Conservation (phyloP, 2,888 invertebrate species). For the Chrysolina oricalcia region DNA sequence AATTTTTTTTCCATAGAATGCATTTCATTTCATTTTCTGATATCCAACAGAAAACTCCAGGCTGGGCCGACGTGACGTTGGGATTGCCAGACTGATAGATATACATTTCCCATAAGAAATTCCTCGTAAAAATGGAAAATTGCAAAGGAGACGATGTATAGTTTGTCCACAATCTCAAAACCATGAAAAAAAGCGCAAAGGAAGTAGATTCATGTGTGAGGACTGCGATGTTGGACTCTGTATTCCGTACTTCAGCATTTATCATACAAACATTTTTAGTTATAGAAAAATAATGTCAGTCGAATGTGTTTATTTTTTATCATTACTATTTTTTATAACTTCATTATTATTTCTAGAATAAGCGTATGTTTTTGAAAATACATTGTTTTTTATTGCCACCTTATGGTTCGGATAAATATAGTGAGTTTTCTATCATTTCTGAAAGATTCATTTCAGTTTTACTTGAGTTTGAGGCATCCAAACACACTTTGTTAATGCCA, state of each 20-base stretch:
- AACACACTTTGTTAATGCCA: too few species aligned
- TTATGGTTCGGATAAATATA: too few species aligned
- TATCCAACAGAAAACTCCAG: constrained; percentile 31
- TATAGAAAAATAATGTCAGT: too few species aligned
- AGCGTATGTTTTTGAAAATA: constrained; percentile 29
- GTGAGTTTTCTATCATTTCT: too few species aligned
- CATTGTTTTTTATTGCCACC: too few species aligned
- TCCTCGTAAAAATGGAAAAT: constrained; percentile 31
- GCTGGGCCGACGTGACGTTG: constrained; percentile 26
- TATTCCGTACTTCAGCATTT: too few species aligned
- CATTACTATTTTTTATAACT: constrained; percentile 23
- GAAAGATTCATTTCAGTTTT: too few species aligned
- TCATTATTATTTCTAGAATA: constrained; percentile 34
- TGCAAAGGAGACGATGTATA: constrained; percentile 40
- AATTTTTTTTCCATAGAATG: too few species aligned
- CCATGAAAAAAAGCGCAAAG: constrained; percentile 34
- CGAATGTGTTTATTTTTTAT: constrained; percentile 16
- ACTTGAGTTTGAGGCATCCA: too few species aligned
- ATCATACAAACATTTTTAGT: too few species aligned
- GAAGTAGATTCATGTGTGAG: constrained; percentile 40
- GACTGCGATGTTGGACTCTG: constrained; percentile 42
- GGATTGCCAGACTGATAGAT: constrained; percentile 16
- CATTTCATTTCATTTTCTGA: constrained; percentile 8
- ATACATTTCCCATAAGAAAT: constrained; percentile 28
- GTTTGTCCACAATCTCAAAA: constrained; percentile 29